Base-by-base conservation (phyloP, 2,888 invertebrate genomes). In the Bembecia ichneumoniformis region DNA sequence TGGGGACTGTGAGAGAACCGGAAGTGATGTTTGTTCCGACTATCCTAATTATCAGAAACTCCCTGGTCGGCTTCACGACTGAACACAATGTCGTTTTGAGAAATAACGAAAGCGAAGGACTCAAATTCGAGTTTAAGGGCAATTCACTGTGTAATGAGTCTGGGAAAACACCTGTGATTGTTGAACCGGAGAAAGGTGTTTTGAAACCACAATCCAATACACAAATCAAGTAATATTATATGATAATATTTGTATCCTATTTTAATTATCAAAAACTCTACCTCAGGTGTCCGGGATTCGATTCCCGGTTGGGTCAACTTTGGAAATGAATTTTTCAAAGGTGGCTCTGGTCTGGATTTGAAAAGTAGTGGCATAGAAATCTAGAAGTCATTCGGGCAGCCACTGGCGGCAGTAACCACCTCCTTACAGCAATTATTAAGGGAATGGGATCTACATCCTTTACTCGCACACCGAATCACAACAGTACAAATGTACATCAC, bases 1-100 rank as follows among this genome's bases (percentile, higher is more conserved):
- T 91, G 15, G 92, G 91, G 10, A 69, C 84, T 46, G 90, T 91
- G 0, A 77, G 87, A 51, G 92, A 93, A 58, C 91, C 93, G 0
- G 86, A 88, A 15, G 87, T 93, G 3, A 75, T 82, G 47, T 91
- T 92, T 63, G 77, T 88, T 15, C 84, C 89, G 17, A 88, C 89
- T 0, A 89, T 90, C 60, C 66, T 92, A 50, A 76, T 87, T 47
- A 86, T 93, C 63, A 87, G 88, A 54, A 89, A 91, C 52, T 90
- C 92, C 0, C 71, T 92, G 10, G 82, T 91, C 46, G 91, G 91
- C 59, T 82, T 88, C 49, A 82, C 81, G 2, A 74, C 82, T 1
- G 72, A 69, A 1, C 80, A 86, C 47, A 55, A 71, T 1, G 71
- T 90, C 1, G 60, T 70, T 13, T 61, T 92, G 48, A 80, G 79